phyloP scores from a whole-genome alignment of 2,888 invertebrate species.

The Syrista parreyssii region DNA sequence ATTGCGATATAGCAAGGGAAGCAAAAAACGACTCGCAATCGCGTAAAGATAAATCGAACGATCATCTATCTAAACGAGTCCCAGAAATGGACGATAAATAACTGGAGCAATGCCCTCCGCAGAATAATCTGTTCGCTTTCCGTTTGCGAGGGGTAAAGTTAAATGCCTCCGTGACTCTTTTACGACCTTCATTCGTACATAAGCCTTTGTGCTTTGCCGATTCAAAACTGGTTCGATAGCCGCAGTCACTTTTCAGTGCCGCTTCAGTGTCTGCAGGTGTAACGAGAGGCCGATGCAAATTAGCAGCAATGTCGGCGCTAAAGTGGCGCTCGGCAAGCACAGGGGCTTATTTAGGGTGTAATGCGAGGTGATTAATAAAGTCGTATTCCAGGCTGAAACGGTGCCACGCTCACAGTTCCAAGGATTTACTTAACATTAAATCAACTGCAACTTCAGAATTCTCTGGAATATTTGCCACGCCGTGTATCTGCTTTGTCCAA shows the following conservation, averaged over 20 bases:
- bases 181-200: neutral
- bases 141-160: neutral
- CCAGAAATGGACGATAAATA: neutral
- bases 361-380: conserved; percentile 33
- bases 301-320: conserved; percentile 4
- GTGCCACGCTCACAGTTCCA: conserved; percentile 13
- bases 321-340: conserved; percentile 8
- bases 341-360: conserved; percentile 34
- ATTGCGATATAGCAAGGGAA: neutral
- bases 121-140: neutral
- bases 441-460: neutral
- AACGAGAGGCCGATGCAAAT: conserved; percentile 10
- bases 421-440: neutral
- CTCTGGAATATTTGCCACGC: neutral
- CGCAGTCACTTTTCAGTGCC: neutral
- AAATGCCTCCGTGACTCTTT: neutral
- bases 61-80: neutral
- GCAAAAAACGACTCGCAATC: neutral
- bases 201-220: neutral
- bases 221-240: neutral
- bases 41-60: neutral
- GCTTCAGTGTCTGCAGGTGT: neutral
- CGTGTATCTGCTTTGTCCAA: neutral
- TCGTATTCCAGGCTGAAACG: conserved; percentile 22
- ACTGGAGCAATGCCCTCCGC: neutral